Evolutionary conservation across 2,888 invertebrate species (phyloP), one percentile per base, ranked within the genome.

Genomic region (Desoria tigrina): DNA sequence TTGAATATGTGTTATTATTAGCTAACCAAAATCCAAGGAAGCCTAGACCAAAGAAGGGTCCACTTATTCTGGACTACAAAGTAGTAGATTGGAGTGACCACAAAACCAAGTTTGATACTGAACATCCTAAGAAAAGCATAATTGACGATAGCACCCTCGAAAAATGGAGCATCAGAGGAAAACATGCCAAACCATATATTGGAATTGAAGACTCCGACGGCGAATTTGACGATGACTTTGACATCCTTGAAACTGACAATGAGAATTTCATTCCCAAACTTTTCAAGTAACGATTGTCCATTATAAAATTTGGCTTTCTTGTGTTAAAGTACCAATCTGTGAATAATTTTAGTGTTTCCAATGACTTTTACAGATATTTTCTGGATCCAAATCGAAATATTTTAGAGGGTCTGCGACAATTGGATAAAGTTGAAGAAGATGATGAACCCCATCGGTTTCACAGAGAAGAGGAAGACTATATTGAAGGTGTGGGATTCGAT

Each of bases 141-240:
- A 54, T 69, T n/a, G 74, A 74, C 32, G 70, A 70, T 16, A 68
- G 61, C 55, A 54, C 68, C 0, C 50, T 74, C 2, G 65, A 71
- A 51, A 63, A 66, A 53, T 74, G 74, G 74, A 63, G 67, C 45
- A 21, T 54, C 0, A 39, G 3, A 9, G 57, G 49, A 18, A 68
- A 61, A 50, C 57, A 54, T 11, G 28, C 53, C 11, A 58, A 62
- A 18, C 73, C 73, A 4, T 71, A 59, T 32, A 54, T 65, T 21
- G 63, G 60, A 14, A 66, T 66, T 39, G 66, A 70, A 18, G 53
- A 66, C 11, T 55, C 57, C 16, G 56, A 60, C 4, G 60, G 53
- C 26, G 67, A 71, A 39, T 65, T 63, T 18, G 67, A 70, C 28
- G 66, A 67, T 50, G 61, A 56, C 11, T 71, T 67, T 56, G 63